Base-by-base conservation (phyloP, 2,797 vertebrate species). In the Micromesistius poutassou region DNA sequence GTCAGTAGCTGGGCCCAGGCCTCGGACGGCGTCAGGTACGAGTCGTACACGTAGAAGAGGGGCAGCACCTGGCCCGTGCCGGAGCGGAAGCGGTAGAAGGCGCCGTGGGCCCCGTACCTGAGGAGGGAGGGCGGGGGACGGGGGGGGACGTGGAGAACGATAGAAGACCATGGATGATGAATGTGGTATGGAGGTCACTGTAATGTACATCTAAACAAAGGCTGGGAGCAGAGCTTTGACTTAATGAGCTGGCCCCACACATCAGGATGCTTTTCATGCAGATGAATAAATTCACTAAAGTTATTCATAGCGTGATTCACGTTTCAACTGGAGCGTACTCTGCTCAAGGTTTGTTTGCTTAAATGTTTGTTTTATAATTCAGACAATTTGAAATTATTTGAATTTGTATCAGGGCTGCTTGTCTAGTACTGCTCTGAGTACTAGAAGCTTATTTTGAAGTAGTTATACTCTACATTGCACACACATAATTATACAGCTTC, bases 21-120 rank as follows among this genome's bases (percentile, higher is more conserved):
- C 80, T 96, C 95, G 0, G 96, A 91, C 0, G 94, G 89, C 0
- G 93, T 96, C 86, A 96, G 89, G 84, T 97, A 97, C 3, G 96
- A 96, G 91, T 97, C 96, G 2, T 97, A 97, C 82, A 96, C 90
- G 62, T 97, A 97, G 86, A 97, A 96, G 62, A 97, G 91, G 0
- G 96, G 96, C 82, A 97, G 93, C 77, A 91, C 91, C 80, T 78
- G 94, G 7, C 96, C 95, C 1, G 93, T 93, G 90, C 92, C 95
- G 76, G 93, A 94, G 81, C 88, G 91, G 89, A 96, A 95, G 78
- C 92, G 91, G 89, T 96, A 96, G 90, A 97, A 97, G 75, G 96
- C 96, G 25, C 89, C 89, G 7, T 96, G 96, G 25, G 93, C 93
- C 77, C 96, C 95, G 31, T 97, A 97, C 84, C 96, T 97, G 84